phyloP scores from a whole-genome alignment of 2,888 invertebrate genomes.

The Graphium colonna region DNA sequence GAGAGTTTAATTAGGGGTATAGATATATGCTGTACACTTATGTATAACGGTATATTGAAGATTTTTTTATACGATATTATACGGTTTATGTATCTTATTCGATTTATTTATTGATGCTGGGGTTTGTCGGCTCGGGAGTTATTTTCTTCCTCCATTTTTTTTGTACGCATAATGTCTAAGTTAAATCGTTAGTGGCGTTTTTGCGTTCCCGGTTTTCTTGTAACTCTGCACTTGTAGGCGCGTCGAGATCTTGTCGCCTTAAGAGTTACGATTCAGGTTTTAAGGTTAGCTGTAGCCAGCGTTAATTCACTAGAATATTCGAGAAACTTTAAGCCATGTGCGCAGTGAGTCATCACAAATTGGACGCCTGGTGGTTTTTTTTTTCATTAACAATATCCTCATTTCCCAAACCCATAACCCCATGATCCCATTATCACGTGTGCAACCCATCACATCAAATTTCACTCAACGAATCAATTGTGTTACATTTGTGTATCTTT shows the following conservation, averaged over 20 bases:
- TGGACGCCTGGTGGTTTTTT: too few species aligned
- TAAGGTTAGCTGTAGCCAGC: slow-evolving; percentile 47
- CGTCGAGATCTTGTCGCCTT: too few species aligned
- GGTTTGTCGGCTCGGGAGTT: slow-evolving; percentile 54
- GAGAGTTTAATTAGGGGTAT: slow-evolving; percentile 59
- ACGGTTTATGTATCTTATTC: slow-evolving; percentile 38
- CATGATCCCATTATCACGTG: too few species aligned
- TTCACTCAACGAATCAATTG: too few species aligned
- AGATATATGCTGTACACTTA: slow-evolving; percentile 65
- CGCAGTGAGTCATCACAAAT: too few species aligned
- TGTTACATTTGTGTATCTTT: too few species aligned
- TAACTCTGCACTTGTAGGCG: too few species aligned
- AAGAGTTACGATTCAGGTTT: slow-evolving; percentile 44
- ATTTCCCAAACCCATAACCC: too few species aligned
- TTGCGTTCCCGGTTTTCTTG: slow-evolving; percentile 57
- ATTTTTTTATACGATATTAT: slow-evolving; percentile 56
- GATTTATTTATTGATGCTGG: slow-evolving; percentile 55
- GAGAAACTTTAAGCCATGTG: too few species aligned
- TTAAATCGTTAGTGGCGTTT: slow-evolving; percentile 77
- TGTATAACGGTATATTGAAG: slow-evolving; percentile 62
- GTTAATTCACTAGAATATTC: too few species aligned
- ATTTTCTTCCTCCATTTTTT: slow-evolving; percentile 31
- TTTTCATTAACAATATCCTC: too few species aligned
- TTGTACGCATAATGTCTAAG: slow-evolving; percentile 77
- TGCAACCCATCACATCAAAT: too few species aligned